These are phyloP conservation scores for Dallia pectoralis DNA, from an alignment of 2,797 vertebrate species.

Conservation along the genomic window DNA sequence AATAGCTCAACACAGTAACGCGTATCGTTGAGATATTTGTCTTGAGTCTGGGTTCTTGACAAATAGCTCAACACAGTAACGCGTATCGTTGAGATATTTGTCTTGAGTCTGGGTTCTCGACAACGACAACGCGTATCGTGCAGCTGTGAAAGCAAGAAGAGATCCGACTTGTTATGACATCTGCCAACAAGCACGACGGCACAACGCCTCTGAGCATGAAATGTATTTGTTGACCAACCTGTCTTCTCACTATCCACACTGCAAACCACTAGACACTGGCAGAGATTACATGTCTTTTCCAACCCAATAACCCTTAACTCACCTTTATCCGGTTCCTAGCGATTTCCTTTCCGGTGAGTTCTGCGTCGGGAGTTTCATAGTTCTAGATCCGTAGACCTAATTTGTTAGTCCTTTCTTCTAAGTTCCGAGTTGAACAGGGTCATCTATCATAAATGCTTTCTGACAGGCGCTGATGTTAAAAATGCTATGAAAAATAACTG, in stretches of 20 bases:
- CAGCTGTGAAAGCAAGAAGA: conserved; percentile 10
- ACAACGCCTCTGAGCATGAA: conserved; percentile 5
- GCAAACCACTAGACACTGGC: neutral
- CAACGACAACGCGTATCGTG: neutral
- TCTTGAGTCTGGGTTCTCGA: too few relatives aligned
- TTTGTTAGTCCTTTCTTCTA: neutral
- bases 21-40: too few relatives aligned
- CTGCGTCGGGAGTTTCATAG: neutral
- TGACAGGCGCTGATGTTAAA: too few relatives aligned
- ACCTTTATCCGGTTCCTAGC: neutral
- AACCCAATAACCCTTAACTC: neutral
- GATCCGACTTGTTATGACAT: conserved; percentile 26
- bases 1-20: neutral
- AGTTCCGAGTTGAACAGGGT: neutral
- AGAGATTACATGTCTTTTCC: conserved; percentile 3
- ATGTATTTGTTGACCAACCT: conserved; percentile 15
- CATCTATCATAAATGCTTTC: too few relatives aligned
- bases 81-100: too few relatives aligned
- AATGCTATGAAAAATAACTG: too few relatives aligned
- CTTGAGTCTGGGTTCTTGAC: too few relatives aligned
- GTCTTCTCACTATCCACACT: neutral
- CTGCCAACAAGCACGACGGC: conserved; percentile 14
- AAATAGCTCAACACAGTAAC: neutral
- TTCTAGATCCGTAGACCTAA: neutral
- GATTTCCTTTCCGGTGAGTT: neutral